phyloP scores from a whole-genome alignment of 2,888 invertebrate genomes.

The Malacosoma neustria region DNA sequence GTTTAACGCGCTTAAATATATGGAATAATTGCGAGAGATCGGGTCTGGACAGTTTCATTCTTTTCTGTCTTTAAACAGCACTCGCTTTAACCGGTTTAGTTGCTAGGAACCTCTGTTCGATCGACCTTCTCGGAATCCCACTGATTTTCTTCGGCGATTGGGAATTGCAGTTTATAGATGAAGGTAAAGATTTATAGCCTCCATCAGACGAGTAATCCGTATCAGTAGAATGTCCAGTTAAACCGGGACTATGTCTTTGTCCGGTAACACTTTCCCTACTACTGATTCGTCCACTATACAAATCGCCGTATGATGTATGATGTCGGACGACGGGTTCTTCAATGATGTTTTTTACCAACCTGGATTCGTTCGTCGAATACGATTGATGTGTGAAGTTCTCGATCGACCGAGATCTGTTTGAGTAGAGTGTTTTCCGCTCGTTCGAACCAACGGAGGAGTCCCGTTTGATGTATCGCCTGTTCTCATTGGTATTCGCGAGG shows the following conservation, averaged over 20 bases:
- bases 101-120: constrained; percentile 60
- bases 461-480: constrained; percentile 47
- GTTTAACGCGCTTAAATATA: too few species aligned
- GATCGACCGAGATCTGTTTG: constrained; percentile 61
- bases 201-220: constrained; percentile 70
- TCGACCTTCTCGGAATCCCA: constrained; percentile 63
- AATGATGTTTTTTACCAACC: constrained; percentile 36
- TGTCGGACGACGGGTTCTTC: constrained; percentile 57
- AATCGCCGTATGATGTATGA: constrained; percentile 63
- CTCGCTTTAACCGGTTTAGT: constrained; percentile 63
- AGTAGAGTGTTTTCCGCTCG: constrained; percentile 41
- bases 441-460: constrained; percentile 57
- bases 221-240: constrained; percentile 63
- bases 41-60: too few species aligned
- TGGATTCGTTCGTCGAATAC: constrained; percentile 34
- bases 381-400: constrained; percentile 59
- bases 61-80: constrained; percentile 49
- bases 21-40: too few species aligned
- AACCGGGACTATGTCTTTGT: constrained; percentile 53
- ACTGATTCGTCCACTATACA: constrained; percentile 58
- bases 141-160: constrained; percentile 58
- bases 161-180: constrained; percentile 57
- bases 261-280: constrained; percentile 61
- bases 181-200: constrained; percentile 69
- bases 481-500: constrained; percentile 41